phyloP scores from a whole-genome alignment of 2,888 invertebrate genomes.

The Piscicola geometra region DNA sequence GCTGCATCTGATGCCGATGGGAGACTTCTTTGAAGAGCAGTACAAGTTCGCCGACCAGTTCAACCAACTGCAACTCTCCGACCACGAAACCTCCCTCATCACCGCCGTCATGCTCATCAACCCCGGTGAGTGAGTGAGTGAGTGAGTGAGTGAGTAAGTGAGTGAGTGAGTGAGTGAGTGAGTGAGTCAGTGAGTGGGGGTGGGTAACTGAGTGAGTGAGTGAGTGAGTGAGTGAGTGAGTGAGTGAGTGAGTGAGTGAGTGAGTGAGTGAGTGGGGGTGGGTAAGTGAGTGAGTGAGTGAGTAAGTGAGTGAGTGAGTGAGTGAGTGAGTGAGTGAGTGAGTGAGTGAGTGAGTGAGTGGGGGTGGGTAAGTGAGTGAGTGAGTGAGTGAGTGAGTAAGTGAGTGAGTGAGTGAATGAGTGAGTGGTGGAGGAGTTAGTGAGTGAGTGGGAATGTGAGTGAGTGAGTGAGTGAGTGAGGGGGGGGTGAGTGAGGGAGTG shows the following conservation, averaged over 20 bases:
- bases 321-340: conserved; percentile 5
- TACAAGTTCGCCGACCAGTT: conserved; percentile 51
- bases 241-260: no score
- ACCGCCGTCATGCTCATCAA: conserved; percentile 52
- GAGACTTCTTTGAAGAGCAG: conserved; percentile 51
- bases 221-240: no score
- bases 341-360: no score
- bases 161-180: no score
- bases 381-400: no score
- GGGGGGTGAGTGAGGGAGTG: conserved; percentile 8
- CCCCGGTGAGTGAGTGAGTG: conserved; percentile 48
- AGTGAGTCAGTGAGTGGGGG: no score
- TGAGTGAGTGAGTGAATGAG: no score
- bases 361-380: no score
- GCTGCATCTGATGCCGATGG: conserved; percentile 49
- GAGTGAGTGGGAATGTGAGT: neutral
- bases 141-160: no score
- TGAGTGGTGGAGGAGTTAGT: neutral
- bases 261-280: neutral
- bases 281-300: conserved; percentile 4
- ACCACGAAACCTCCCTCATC: conserved; percentile 52
- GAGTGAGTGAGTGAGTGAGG: conserved; percentile 1
- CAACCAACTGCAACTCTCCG: conserved; percentile 49
- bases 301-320: neutral
- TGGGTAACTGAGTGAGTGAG: no score